Percentiles rank a stretch among this genome's conserved stretches.
phyloP scores from a whole-genome alignment of 2,113 vertebrate genomes.

The Osmerus mordax region DNA sequence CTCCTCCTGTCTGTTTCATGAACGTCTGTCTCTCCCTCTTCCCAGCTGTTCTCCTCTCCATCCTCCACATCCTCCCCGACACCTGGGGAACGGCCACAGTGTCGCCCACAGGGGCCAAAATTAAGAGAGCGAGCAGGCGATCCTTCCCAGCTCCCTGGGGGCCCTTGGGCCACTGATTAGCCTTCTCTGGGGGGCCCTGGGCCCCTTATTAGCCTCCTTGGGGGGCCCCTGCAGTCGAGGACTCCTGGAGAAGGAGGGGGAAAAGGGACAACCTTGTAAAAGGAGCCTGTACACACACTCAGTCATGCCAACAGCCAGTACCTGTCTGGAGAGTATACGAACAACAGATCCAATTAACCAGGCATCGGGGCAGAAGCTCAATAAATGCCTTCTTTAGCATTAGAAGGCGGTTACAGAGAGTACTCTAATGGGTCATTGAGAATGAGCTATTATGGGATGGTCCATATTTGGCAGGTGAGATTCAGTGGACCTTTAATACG shows the following conservation, averaged over 20 bases:
- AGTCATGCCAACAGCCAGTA: conserved; percentile 58
- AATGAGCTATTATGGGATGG: conserved; percentile 59
- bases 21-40: not conserved
- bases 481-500: conserved; percentile 46
- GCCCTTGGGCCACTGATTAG: conserved; percentile 13
- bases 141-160: not conserved
- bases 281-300: conserved; percentile 35
- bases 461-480: conserved; percentile 47
- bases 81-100: not conserved
- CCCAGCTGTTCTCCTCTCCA: not conserved
- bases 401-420: conserved; percentile 52
- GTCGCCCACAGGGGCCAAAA: too few relatives aligned
- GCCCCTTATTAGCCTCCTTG: conserved; percentile 23
- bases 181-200: not conserved
- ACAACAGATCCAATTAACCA: conserved; percentile 66
- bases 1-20: too few relatives aligned
- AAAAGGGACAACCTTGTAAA: conserved; percentile 39
- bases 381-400: conserved; percentile 58
- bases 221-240: conserved; percentile 11
- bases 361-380: conserved; percentile 59
- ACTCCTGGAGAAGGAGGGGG: conserved; percentile 9
- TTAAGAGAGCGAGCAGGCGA: too few relatives aligned
- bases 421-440: conserved; percentile 64
- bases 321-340: conserved; percentile 49
- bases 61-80: not conserved